phyloP scores from a whole-genome alignment of 92 coral and sea anemone genomes.

The Parazoanthus atlanticus region DNA sequence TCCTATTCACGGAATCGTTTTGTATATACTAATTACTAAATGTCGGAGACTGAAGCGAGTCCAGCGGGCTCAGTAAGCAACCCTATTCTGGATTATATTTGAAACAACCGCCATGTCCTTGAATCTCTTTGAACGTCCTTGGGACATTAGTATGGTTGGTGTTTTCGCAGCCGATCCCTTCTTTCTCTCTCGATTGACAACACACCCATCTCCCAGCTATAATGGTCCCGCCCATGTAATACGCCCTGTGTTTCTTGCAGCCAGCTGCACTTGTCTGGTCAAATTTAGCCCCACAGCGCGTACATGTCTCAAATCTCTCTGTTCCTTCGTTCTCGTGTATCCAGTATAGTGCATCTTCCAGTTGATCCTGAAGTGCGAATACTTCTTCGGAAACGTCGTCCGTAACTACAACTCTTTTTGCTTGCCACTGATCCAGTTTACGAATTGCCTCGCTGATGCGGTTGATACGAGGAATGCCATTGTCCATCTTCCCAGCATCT shows the following conservation, averaged over 20 bases:
- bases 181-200: conserved; percentile 78
- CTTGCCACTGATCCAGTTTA: conserved; percentile 62
- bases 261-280: conserved; percentile 60
- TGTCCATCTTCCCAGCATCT: conserved; percentile 68
- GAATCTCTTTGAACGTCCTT: conserved; percentile 55
- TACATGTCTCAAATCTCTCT: conserved; percentile 66
- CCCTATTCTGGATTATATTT: conserved; percentile 64
- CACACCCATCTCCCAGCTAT: conserved; percentile 88
- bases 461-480: conserved; percentile 81
- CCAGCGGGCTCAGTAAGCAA: not conserved
- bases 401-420: conserved; percentile 45
- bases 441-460: conserved; percentile 75
- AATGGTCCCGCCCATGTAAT: conserved; percentile 82
- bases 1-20: too few relatives aligned
- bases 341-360: conserved; percentile 74
- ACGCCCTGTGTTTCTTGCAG: conserved; percentile 72
- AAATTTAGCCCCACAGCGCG: conserved; percentile 78
- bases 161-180: conserved; percentile 64
- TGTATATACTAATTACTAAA: too few relatives aligned
- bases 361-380: conserved; percentile 58
- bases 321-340: conserved; percentile 65
- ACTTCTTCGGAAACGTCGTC: conserved; percentile 81
- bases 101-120: conserved; percentile 72
- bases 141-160: conserved; percentile 56
- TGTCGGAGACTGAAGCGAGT: not conserved